phyloP scores from a whole-genome alignment of 2,113 vertebrate species.

The Sarotherodon lohbergeri region DNA sequence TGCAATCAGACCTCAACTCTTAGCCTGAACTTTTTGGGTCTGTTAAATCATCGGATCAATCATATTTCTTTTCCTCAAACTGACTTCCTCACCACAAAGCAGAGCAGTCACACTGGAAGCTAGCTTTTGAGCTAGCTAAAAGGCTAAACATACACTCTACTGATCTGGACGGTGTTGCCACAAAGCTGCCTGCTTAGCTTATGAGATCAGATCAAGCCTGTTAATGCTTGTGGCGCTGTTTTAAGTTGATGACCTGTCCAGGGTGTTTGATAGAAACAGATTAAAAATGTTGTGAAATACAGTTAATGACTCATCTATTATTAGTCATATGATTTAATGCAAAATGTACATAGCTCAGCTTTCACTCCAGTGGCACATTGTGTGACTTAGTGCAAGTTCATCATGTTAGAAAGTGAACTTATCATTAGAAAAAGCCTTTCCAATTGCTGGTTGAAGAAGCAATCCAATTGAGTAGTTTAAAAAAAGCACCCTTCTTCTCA shows the following conservation, averaged over 20 bases:
- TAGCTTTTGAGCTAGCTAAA: neutral
- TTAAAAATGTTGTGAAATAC: neutral
- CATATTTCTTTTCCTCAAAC: neutral
- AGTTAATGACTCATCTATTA: neutral
- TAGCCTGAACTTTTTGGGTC: neutral
- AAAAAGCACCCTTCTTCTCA: neutral
- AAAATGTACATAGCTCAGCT: neutral
- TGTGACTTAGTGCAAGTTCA: neutral
- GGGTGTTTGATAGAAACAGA: neutral
- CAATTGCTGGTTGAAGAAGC: neutral
- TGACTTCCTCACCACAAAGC: neutral
- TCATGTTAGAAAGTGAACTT: neutral
- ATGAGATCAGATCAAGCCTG: neutral
- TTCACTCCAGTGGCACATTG: neutral
- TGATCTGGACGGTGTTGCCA: neutral
- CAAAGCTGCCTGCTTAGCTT: neutral
- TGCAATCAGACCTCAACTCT: neutral
- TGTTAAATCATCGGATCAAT: neutral
- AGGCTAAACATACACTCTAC: neutral
- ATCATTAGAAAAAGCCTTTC: neutral
- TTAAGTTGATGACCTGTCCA: neutral
- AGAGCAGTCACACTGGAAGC: neutral
- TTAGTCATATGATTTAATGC: neutral
- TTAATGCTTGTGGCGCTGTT: neutral
- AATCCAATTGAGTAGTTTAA: neutral